Evolutionary conservation across 2,797 vertebrate genomes (phyloP).

Genomic region (Rachycentron canadum): DNA sequence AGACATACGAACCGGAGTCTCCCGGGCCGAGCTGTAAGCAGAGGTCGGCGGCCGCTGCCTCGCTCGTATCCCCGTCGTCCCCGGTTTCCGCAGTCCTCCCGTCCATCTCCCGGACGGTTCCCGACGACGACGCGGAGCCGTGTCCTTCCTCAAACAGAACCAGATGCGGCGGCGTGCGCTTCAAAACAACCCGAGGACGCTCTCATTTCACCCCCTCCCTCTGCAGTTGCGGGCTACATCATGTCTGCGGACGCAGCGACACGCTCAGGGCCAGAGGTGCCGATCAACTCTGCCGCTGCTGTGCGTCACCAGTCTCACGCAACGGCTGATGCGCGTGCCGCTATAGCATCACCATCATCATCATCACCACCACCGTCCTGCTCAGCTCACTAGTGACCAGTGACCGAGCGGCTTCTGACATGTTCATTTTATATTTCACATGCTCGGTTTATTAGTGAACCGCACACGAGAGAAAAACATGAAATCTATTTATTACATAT

Average conservation of each 20-base stretch:
- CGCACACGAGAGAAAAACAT: not conserved
- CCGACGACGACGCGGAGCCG: conserved; percentile 35
- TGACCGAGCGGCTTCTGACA: not conserved
- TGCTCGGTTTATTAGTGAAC: not conserved
- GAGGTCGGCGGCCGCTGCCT: conserved; percentile 66
- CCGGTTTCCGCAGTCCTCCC: conserved; percentile 79
- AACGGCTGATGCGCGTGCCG: conserved; percentile 26
- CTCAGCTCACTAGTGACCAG: not conserved
- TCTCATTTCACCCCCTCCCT: conserved; percentile 25
- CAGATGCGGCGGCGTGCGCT: conserved; percentile 4
- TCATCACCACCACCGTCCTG: conserved; percentile 32
- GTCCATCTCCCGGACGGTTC: conserved; percentile 80
- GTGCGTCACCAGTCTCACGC: conserved; percentile 65
- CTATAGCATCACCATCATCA: conserved; percentile 39
- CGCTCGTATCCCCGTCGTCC: conserved; percentile 73
- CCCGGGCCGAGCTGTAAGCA: conserved; percentile 78
- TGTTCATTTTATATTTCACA: too few relatives aligned
- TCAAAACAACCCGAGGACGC: not conserved
- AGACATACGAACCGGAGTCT: conserved; percentile 80
- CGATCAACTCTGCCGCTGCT: conserved; percentile 50
- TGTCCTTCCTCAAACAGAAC: conserved; percentile 43
- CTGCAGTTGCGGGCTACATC: not conserved
- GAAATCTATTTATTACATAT: too few relatives aligned
- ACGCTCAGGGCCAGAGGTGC: conserved; percentile 47
- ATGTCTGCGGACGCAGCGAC: not conserved